Evolutionary conservation across 2,113 vertebrate species (phyloP).

Genomic region (Brevimyrus niger): DNA sequence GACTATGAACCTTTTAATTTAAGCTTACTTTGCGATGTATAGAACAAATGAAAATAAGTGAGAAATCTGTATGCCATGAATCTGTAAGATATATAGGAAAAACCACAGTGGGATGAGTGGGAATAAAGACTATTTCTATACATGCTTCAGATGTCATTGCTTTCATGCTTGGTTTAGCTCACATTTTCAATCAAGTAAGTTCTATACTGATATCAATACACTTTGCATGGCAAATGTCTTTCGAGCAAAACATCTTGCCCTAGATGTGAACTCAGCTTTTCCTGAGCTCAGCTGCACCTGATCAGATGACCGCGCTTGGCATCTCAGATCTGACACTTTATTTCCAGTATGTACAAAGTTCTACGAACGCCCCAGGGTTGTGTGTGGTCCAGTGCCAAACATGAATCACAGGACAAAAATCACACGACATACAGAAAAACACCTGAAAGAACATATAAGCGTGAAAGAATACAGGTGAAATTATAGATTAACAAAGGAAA

Average conservation of each 20-base stretch:
- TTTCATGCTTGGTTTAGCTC: neutral
- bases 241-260: conserved; percentile 32
- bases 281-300: conserved; percentile 35
- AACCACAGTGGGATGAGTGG: neutral
- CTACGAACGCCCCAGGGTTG: neutral
- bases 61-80: neutral
- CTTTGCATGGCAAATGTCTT: neutral
- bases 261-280: conserved; percentile 36
- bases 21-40: neutral
- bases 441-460: neutral
- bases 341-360: neutral
- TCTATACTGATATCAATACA: neutral
- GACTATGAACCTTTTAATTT: neutral
- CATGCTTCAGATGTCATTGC: neutral
- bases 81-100: neutral
- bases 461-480: neutral
- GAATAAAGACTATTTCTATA: neutral
- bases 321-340: conserved; percentile 9
- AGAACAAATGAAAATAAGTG: neutral
- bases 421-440: neutral
- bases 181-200: conserved; percentile 1
- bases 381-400: neutral
- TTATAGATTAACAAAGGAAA: neutral
- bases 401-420: neutral
- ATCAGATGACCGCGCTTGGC: conserved; percentile 38